Base-by-base conservation (phyloP, 2,797 vertebrate species). In the Menidia menidia region DNA sequence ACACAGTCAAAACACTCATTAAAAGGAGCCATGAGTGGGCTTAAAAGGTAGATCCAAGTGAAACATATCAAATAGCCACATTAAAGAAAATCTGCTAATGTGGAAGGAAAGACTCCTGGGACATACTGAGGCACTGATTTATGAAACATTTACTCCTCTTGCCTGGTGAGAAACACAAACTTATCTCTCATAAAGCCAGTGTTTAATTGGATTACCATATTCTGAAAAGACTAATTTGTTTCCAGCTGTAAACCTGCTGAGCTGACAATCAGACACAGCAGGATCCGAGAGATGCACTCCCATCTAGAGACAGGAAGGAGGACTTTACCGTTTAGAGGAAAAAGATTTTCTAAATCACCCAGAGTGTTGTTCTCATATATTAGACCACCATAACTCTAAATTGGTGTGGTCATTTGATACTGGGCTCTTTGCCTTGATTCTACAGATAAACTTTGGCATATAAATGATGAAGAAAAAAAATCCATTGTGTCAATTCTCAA, bases 161-260 rank as follows among this genome's bases (percentile, higher is more conserved):
- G 63, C 70, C 74, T 64, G 32, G 56, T 77, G 77, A 78, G 82
- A 47, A 79, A 78, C 50, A 74, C 25, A 15, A 64, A 75, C 16
- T 50, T 43, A 84, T 81, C 63, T 78, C 83, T 82, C 70, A 61
- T 55, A 78, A 79, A 78, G 72, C 55, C 65, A 61, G 65, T n/a
- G 75, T 81, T 78, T 89, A 87, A 88, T 81, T 85, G 72, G 75
- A 88, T 89, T 85, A 87, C 53, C 43, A 65, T 83, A 85, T 83
- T 82, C 76, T 85, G 76, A 87, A 85, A 82, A 81, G 69, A 88
- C 70, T 88, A 55, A 71, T 87, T 87, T 86, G 73, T 72, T 58
- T 44, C 54, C 72, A 70, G 73, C 75, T 82, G 75, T 75, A 90
- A 76, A 90, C 86, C 78, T 78, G 74, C 83, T 84, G 78, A 82